These are phyloP conservation scores for Acanthornis magna DNA, from an alignment of 2,797 vertebrate species.

Conservation along the genomic window DNA sequence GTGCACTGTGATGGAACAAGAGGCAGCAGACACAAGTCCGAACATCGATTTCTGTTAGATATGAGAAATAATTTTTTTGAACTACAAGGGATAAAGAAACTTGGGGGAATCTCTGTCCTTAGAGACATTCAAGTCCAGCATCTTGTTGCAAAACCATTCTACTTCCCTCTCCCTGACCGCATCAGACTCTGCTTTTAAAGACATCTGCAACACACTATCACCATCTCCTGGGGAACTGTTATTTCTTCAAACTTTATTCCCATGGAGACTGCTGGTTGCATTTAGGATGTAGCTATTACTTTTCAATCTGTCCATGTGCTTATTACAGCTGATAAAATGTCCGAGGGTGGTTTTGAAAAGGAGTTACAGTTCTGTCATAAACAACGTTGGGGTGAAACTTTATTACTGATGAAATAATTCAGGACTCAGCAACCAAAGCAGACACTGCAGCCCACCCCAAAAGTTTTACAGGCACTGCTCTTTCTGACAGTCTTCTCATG, in stretches of 20 bases:
- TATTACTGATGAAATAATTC: background rate
- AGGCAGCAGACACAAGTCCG: background rate
- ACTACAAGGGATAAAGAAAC: background rate
- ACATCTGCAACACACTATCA: background rate
- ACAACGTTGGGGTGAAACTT: background rate
- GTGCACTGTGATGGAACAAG: background rate
- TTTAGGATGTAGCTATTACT: background rate
- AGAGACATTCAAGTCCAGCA: background rate
- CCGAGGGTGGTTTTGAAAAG: background rate
- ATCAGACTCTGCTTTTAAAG: background rate
- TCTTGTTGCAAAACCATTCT: background rate
- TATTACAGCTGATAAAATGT: background rate
- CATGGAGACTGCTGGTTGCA: background rate
- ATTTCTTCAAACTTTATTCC: background rate
- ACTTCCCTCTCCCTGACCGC: background rate
- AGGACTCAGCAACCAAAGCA: background rate
- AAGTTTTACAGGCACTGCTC: background rate
- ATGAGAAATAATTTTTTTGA: background rate
- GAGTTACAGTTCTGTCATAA: background rate
- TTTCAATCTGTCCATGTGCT: background rate
- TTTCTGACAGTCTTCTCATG: background rate
- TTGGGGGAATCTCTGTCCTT: background rate
- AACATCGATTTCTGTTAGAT: background rate
- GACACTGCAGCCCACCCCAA: background rate
- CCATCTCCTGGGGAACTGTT: slow-evolving; percentile 6